Percentiles rank a stretch among this genome's conserved stretches.
phyloP scores from a whole-genome alignment of 2,113 vertebrate species.

The Lophura nycthemera region DNA sequence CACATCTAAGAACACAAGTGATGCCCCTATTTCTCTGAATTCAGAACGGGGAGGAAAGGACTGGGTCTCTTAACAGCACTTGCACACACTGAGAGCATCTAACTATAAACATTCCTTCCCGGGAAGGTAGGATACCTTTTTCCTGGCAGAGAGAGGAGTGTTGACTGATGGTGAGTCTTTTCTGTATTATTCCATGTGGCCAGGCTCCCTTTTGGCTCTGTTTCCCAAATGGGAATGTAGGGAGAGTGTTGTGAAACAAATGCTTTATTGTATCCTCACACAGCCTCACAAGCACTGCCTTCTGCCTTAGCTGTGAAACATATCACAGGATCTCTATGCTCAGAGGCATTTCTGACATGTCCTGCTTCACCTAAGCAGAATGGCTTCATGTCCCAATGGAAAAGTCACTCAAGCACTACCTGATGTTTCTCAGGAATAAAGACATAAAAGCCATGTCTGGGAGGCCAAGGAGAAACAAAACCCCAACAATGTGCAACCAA shows the following conservation, averaged over 20 bases:
- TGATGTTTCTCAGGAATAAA: not conserved
- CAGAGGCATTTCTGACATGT: not conserved
- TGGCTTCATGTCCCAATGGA: not conserved
- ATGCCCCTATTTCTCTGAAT: not conserved
- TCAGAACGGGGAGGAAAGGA: not conserved
- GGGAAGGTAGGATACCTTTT: not conserved
- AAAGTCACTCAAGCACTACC: not conserved
- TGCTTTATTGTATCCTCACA: not conserved
- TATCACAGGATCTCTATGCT: not conserved
- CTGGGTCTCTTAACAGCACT: not conserved
- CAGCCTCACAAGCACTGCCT: not conserved
- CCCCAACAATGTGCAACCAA: not conserved
- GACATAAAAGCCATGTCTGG: not conserved
- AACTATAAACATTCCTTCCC: not conserved
- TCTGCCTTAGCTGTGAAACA: not conserved
- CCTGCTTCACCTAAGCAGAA: not conserved
- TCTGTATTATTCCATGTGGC: not conserved
- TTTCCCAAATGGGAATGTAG: not conserved
- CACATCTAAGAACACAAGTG: not conserved
- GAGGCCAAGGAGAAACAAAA: not conserved
- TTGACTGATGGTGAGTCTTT: not conserved
- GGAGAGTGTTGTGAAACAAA: not conserved
- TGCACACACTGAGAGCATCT: not conserved
- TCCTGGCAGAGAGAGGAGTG: not conserved
- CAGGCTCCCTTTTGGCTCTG: not conserved